Evolutionary conservation across 2,888 invertebrate species (phyloP).

Genomic region (Auanema freiburgensis): DNA sequence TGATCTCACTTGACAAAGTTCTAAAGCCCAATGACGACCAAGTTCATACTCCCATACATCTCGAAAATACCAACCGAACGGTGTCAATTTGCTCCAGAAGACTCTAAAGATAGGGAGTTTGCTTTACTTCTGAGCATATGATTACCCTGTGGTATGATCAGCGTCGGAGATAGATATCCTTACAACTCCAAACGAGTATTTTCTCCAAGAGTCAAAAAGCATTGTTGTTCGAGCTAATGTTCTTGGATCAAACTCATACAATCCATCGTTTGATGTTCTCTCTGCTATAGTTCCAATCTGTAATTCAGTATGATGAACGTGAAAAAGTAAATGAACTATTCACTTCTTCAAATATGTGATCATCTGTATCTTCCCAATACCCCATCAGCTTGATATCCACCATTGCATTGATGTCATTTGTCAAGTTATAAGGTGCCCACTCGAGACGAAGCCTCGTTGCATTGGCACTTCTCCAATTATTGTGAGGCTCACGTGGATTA

Average conservation of each 20-base stretch:
- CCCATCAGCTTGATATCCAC: constrained; percentile 25
- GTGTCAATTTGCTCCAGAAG: constrained; percentile 86
- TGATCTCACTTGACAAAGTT: constrained; percentile 74
- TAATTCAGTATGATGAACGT: constrained; percentile 18
- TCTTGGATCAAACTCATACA: constrained; percentile 47
- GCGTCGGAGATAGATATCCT: constrained; percentile 34
- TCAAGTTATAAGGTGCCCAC: constrained; percentile 40
- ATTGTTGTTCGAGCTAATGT: constrained; percentile 25
- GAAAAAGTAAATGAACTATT: constrained; percentile 12
- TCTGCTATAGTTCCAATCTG: constrained; percentile 42
- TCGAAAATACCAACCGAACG: constrained; percentile 86
- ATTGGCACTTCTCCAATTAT: constrained; percentile 37
- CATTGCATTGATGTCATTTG: constrained; percentile 10
- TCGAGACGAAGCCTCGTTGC: constrained; percentile 39
- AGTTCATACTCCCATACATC: constrained; percentile 82
- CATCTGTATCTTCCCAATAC: constrained; percentile 26
- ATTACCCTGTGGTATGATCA: constrained; percentile 24
- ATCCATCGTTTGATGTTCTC: constrained; percentile 35
- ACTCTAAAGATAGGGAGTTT: constrained; percentile 3
- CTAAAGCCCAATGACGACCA: constrained; percentile 79
- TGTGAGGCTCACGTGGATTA: constrained; percentile 35
- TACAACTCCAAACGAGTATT: constrained; percentile 42
- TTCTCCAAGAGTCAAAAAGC: constrained; percentile 40
- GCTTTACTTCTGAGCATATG: constrained; percentile 1
- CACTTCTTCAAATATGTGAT: constrained; percentile 16